Percentiles rank a stretch among this genome's conserved stretches.
Conservation (phyloP, 2,797 vertebrate genomes). For the Chrysocyon brachyurus region DNA sequence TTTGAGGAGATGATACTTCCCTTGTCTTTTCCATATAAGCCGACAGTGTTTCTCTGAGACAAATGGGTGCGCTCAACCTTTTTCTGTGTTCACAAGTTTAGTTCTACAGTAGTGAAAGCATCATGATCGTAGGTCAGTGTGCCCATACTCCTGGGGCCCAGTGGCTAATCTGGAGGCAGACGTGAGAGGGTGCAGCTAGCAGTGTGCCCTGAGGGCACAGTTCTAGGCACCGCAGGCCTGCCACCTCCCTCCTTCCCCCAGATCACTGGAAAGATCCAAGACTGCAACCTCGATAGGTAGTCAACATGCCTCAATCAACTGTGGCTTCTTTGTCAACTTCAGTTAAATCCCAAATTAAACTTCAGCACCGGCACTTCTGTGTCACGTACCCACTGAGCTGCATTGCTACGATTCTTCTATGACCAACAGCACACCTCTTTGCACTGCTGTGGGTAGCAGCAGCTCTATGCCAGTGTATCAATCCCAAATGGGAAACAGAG, state of each 20-base stretch:
- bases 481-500: neutral
- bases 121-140: accelerated
- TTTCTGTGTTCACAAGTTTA: neutral
- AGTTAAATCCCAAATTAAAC: neutral
- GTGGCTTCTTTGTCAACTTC: neutral
- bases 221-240: accelerated
- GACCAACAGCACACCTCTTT: neutral
- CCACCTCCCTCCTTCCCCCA: neutral
- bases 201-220: neutral
- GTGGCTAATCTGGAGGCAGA: neutral
- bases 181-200: accelerated
- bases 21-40: neutral
- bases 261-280: neutral
- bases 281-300: accelerated
- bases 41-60: neutral
- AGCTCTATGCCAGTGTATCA: neutral
- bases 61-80: neutral
- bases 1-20: neutral
- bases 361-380: neutral
- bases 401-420: neutral
- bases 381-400: neutral
- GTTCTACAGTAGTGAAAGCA: neutral
- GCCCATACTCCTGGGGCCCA: accelerated
- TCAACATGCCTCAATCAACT: neutral
- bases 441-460: neutral